Conservation (phyloP, 2,113 vertebrate species). For the Scatophagus argus region DNA sequence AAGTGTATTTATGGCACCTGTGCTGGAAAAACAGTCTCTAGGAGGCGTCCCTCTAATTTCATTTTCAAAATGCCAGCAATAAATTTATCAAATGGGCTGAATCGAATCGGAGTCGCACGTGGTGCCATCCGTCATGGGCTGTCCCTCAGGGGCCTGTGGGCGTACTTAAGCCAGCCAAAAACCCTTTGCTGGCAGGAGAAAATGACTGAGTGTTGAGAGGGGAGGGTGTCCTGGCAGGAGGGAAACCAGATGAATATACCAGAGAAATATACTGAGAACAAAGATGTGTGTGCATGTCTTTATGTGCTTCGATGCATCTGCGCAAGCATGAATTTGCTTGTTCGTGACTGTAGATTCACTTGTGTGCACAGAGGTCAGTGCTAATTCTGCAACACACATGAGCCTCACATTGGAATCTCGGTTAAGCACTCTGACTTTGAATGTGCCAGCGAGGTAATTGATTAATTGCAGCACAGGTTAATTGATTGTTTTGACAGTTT, state of each 20-base stretch:
- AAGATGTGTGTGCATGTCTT: constrained; percentile 52
- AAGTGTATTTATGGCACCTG: constrained; percentile 84
- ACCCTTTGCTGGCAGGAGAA: constrained; percentile 67
- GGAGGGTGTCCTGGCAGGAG: constrained; percentile 38
- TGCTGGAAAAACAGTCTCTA: constrained; percentile 79
- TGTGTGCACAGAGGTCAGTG: constrained; percentile 56
- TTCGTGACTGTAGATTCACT: constrained; percentile 23
- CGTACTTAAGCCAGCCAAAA: constrained; percentile 75
- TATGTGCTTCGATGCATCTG: constrained; percentile 43
- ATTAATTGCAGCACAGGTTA: constrained; percentile 70
- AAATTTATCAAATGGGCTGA: constrained; percentile 82
- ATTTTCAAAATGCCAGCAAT: constrained; percentile 84
- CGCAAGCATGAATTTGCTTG: constrained; percentile 39
- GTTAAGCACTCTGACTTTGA: constrained; percentile 64
- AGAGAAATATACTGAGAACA: constrained; percentile 50
- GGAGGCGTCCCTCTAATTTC: constrained; percentile 81
- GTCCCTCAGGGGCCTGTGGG: constrained; percentile 78
- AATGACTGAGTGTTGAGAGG: constrained; percentile 37
- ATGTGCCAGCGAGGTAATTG: constrained; percentile 55
- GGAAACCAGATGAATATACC: constrained; percentile 49
- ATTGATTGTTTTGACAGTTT: constrained; percentile 74
- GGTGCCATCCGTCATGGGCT: constrained; percentile 80
- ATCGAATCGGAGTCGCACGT: constrained; percentile 80
- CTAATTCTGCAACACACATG: constrained; percentile 53
- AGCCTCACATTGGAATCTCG: constrained; percentile 38